Base-by-base conservation (phyloP, 2,113 vertebrate species). In the Etheostoma cragini region DNA sequence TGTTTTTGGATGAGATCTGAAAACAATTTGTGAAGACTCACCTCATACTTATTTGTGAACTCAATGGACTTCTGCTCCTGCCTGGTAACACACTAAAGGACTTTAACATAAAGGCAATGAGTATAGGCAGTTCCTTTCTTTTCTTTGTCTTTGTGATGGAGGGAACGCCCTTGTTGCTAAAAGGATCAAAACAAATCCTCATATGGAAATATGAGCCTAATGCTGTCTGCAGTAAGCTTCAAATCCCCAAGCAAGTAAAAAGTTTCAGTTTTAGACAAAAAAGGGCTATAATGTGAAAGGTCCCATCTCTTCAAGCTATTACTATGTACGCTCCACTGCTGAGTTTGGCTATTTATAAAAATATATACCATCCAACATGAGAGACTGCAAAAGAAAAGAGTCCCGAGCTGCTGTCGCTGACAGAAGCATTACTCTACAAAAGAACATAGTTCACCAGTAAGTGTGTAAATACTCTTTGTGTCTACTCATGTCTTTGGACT, bases 281-380 rank as follows among this genome's bases (percentile, higher is more conserved):
- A 42, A 17, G 5, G 14, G 50, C 14, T 24, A 13, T 19, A 11
- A 57, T 58, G 38, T 33, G 17, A 72, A 60, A 49, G 17, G 26
- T 60, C 26, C 10, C 53, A 46, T 16, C 50, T 42, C 72, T 0
- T 38, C 35, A 16, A 42, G 57, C 16, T 56, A 21, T 8, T 47
- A 14, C 58, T 35, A 19, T 16, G 38, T 10, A 42, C 16, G 11
- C 8, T 68, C 11, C 38, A 33, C 21, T 22, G 33, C 33, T 38
- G 12, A 69, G 49, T 61, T 46, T 46, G 47, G 22, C 42, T 50
- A 57, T 76, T 65, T 50, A 47, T 52, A 22, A 65, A 58, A 45
- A 22, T 33, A 30, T 30, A 26, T 19, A 5, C 12, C 57, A 11
- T 72, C 42, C 7, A 47, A 8, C 15, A 35, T 60, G 66, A 60